phyloP scores from a whole-genome alignment of 2,113 vertebrate species.

The Macrotus californicus region DNA sequence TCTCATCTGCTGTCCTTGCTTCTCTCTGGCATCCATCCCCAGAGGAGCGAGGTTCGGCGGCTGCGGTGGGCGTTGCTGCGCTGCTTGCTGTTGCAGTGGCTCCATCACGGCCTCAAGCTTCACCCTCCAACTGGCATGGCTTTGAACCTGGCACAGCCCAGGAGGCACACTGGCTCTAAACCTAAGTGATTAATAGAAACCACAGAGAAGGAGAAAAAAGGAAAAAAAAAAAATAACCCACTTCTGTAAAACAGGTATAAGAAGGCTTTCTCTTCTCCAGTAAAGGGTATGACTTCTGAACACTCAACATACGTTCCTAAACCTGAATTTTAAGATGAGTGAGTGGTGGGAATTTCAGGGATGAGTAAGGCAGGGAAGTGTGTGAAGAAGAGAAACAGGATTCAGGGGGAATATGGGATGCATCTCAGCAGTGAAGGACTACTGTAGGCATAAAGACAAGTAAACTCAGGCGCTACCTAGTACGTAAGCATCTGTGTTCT shows the following conservation, averaged over 20 bases:
- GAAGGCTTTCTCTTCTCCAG: conserved; percentile 35
- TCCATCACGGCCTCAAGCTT: conserved; percentile 92
- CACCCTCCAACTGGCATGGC: conserved; percentile 84
- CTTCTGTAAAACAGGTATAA: conserved; percentile 41
- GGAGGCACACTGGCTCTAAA: conserved; percentile 40
- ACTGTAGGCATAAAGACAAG: background rate
- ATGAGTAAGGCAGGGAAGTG: background rate
- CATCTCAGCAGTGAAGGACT: background rate
- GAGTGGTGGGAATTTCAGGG: background rate
- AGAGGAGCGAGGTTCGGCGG: conserved; percentile 80
- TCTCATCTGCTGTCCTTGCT: conserved; percentile 87
- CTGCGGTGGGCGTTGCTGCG: conserved; percentile 79
- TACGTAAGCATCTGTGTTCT: background rate
- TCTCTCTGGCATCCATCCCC: conserved; percentile 86
- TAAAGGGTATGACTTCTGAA: conserved; percentile 5
- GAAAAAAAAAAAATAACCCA: background rate
- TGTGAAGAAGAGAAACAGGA: background rate
- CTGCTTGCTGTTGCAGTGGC: conserved; percentile 89
- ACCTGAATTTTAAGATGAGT: conserved; percentile 26
- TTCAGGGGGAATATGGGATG: background rate
- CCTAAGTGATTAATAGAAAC: conserved; percentile 44
- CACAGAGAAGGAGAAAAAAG: conserved; percentile 15
- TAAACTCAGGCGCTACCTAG: background rate
- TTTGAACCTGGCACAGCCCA: conserved; percentile 76
- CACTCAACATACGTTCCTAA: background rate